phyloP scores from a whole-genome alignment of 2,113 vertebrate species.

The Sinocyclocheilus grahami region DNA sequence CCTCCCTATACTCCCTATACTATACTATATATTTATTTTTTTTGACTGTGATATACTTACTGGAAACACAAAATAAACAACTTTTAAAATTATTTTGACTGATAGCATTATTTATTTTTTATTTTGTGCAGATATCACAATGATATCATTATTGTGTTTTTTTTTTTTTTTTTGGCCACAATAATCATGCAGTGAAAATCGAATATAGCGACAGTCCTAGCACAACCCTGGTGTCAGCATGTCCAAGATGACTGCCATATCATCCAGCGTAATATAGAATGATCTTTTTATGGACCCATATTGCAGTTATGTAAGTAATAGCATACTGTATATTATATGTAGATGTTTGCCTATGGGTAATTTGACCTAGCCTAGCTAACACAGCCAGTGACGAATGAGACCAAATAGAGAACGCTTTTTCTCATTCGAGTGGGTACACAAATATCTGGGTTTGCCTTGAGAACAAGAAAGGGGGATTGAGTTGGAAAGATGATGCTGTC shows the following conservation, averaged over 20 bases:
- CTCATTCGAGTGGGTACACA: slow-evolving; percentile 20
- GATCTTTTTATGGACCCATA: background rate
- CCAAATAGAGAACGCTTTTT: slow-evolving; percentile 20
- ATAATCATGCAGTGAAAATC: background rate
- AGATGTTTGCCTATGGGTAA: slow-evolving; percentile 8
- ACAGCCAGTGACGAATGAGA: slow-evolving; percentile 26
- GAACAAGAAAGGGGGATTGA: background rate
- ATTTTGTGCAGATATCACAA: background rate
- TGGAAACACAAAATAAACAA: too few relatives aligned
- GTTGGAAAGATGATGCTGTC: slow-evolving; percentile 23
- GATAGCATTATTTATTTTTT: background rate
- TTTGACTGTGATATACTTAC: background rate
- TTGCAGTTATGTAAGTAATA: background rate
- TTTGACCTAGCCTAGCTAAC: slow-evolving; percentile 28
- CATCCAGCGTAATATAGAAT: background rate
- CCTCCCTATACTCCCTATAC: background rate
- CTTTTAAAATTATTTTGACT: too few relatives aligned
- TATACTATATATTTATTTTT: background rate
- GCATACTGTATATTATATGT: background rate
- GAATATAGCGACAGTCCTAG: background rate
- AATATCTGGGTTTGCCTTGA: background rate
- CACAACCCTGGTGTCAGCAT: background rate
- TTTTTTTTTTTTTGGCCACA: background rate
- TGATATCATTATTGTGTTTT: background rate
- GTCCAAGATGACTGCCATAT: background rate